phyloP scores from a whole-genome alignment of 2,113 vertebrate species.

The Colaptes auratus region DNA sequence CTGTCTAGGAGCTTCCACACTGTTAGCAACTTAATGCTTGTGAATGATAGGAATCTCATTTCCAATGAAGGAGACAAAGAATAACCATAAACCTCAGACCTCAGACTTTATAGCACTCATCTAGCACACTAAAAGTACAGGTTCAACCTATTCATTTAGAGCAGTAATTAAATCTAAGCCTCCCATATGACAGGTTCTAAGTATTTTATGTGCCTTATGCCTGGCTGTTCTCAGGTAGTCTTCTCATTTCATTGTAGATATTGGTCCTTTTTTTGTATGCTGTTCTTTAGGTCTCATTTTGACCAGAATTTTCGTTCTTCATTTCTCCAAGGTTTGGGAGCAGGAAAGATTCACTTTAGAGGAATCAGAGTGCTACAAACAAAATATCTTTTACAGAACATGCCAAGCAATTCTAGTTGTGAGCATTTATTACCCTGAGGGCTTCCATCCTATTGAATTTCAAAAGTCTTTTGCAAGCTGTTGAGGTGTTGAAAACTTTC shows the following conservation, averaged over 20 bases:
- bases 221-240: background rate
- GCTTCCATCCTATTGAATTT: slow-evolving; percentile 34
- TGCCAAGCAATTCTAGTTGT: background rate
- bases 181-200: background rate
- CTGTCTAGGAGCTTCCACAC: background rate
- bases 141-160: background rate
- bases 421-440: slow-evolving; percentile 33
- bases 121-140: background rate
- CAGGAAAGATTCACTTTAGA: background rate
- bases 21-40: background rate
- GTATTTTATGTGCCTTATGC: background rate
- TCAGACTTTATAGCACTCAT: background rate
- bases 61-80: background rate
- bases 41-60: background rate
- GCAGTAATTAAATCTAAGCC: background rate
- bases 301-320: background rate
- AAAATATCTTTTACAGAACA: background rate
- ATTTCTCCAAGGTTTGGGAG: background rate
- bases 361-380: slow-evolving; percentile 18
- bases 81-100: background rate
- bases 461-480: slow-evolving; percentile 25
- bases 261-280: background rate
- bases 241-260: background rate
- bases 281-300: background rate
- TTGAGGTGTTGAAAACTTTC: slow-evolving; percentile 26